These are phyloP conservation scores for Neoitamus cyanurus DNA, from an alignment of 2,888 invertebrate genomes.

Conservation along the genomic window DNA sequence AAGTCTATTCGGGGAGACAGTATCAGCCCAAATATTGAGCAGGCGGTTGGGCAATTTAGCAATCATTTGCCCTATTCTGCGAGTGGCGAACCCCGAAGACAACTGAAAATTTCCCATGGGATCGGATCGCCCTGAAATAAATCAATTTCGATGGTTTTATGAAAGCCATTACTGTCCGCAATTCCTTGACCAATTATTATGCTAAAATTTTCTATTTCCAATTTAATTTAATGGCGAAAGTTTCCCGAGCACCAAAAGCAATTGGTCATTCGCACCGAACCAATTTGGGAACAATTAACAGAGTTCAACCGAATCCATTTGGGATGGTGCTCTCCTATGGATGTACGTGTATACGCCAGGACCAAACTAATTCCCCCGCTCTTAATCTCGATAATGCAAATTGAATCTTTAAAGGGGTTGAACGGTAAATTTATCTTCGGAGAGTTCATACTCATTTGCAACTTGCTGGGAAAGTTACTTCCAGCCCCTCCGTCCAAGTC, in stretches of 20 bases:
- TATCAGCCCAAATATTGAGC: not conserved
- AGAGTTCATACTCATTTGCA: slow-evolving; percentile 40
- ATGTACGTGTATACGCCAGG: not conserved
- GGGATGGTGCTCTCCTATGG: not conserved
- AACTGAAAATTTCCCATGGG: not conserved
- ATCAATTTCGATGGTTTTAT: not conserved
- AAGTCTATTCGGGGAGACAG: not conserved
- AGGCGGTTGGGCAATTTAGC: not conserved
- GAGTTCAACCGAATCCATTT: slow-evolving; percentile 20
- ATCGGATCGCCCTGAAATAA: not conserved
- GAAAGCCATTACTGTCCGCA: slow-evolving; percentile 20
- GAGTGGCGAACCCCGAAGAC: not conserved
- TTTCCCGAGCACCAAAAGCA: slow-evolving; percentile 7
- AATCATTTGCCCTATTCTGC: not conserved
- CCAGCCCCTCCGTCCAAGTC: not conserved
- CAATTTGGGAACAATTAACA: slow-evolving; percentile 42
- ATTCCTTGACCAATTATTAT: slow-evolving; percentile 32
- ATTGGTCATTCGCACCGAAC: slow-evolving; percentile 28
- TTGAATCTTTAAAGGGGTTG: slow-evolving; percentile 40
- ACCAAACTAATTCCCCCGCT: not conserved
- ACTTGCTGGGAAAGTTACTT: slow-evolving; percentile 24
- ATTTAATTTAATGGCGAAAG: slow-evolving; percentile 37
- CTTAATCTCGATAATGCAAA: slow-evolving; percentile 44
- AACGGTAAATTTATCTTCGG: slow-evolving; percentile 31
- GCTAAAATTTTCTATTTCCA: slow-evolving; percentile 21